A percentile compares a stretch with the other conserved stretches of the same genome.
phyloP scores from a whole-genome alignment of 2,113 vertebrate genomes.

The Thryonomys swinderianus region DNA sequence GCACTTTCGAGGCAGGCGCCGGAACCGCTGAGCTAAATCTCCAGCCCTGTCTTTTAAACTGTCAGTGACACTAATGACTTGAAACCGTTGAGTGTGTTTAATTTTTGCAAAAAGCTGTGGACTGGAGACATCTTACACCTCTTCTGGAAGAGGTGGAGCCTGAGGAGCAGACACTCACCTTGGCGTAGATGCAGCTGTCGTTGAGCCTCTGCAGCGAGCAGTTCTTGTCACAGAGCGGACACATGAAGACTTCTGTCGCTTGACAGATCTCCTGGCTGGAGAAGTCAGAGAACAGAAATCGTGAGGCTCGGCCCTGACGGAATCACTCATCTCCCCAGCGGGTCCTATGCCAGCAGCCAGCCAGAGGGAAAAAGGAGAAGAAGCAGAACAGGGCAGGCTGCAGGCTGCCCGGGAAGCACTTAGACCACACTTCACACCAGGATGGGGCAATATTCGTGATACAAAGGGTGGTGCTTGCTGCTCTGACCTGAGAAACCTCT shows the following conservation, averaged over 20 bases:
- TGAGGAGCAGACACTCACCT: conserved; percentile 88
- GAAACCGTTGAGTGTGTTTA: neutral
- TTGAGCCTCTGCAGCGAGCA: conserved; percentile 95
- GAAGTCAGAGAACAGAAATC: conserved; percentile 52
- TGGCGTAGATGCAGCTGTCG: conserved; percentile 97
- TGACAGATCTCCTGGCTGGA: conserved; percentile 97
- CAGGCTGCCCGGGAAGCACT: neutral
- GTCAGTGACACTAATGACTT: neutral
- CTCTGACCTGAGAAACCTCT: conserved; percentile 24
- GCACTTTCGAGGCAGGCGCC: too few species aligned
- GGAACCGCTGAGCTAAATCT: too few species aligned
- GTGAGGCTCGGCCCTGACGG: neutral
- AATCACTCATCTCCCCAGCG: neutral
- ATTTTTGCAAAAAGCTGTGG: neutral
- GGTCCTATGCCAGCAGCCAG: neutral
- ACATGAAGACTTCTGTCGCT: conserved; percentile 96
- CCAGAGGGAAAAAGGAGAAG: neutral
- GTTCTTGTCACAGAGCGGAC: conserved; percentile 96
- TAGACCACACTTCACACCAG: neutral
- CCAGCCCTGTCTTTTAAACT: too few species aligned
- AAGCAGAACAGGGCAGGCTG: neutral
- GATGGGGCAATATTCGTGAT: neutral
- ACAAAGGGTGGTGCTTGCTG: neutral
- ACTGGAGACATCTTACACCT: neutral
- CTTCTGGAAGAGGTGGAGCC: neutral